Percentiles rank a stretch among this genome's conserved stretches.
phyloP scores from a whole-genome alignment of 2,888 invertebrate genomes.

The Galeopsomyia nigrocyanea region DNA sequence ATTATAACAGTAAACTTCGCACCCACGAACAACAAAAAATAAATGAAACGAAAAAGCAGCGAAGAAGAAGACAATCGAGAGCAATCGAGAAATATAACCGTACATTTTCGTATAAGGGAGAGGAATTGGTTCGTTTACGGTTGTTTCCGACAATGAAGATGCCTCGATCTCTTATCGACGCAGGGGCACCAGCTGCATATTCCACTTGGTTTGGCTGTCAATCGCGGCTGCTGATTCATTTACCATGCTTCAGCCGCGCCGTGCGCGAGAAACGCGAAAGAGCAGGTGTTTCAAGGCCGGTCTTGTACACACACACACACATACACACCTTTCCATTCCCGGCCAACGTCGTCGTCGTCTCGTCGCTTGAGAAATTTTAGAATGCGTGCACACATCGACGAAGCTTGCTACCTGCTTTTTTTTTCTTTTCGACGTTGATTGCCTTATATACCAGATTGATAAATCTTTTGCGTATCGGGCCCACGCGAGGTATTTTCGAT shows the following conservation, averaged over 20 bases:
- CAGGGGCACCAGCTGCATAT: constrained; percentile 25
- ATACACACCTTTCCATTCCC: constrained; percentile 35
- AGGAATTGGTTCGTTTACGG: constrained; percentile 23
- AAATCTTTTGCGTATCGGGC: not conserved
- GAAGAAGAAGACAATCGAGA: not conserved
- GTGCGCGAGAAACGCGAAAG: not conserved
- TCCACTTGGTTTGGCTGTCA: constrained; percentile 43
- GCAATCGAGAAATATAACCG: constrained; percentile 14
- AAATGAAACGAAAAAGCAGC: constrained; percentile 27
- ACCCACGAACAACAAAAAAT: too few species aligned
- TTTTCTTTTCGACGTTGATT: too few species aligned
- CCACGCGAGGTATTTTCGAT: too few species aligned
- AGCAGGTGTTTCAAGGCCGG: constrained; percentile 55
- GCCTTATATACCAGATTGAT: not conserved
- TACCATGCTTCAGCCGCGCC: not conserved
- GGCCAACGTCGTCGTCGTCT: constrained; percentile 19
- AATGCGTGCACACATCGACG: constrained; percentile 5
- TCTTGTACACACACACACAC: constrained; percentile 35
- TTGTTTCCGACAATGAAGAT: constrained; percentile 51
- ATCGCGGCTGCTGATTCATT: constrained; percentile 30
- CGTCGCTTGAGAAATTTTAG: constrained; percentile 33
- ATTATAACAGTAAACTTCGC: constrained; percentile 32
- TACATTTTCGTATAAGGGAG: not conserved
- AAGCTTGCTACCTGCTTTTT: not conserved
- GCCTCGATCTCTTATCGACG: constrained; percentile 54